Percentiles rank a stretch among this genome's conserved stretches.
Conservation (phyloP, 2,888 invertebrate species). For the Dolichomitus sp. region DNA sequence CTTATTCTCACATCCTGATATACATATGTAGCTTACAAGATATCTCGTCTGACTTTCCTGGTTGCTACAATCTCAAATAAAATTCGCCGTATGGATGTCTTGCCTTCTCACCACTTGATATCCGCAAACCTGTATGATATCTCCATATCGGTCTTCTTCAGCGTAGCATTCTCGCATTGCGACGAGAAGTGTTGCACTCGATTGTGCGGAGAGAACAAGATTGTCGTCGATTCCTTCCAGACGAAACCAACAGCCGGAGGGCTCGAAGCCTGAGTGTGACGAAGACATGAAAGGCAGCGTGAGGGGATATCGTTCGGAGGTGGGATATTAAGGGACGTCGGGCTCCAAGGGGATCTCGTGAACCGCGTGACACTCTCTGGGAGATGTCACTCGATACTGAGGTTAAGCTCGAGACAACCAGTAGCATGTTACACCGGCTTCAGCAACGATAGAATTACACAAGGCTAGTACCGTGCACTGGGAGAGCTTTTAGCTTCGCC, state of each 20-base stretch:
- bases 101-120: slow-evolving; percentile 25
- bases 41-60: slow-evolving; percentile 16
- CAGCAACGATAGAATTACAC: slow-evolving; percentile 44
- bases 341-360: slow-evolving; percentile 14
- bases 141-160: background rate
- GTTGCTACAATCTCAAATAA: slow-evolving; percentile 29
- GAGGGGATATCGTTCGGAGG: slow-evolving; percentile 1
- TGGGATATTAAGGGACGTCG: background rate
- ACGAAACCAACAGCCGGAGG: background rate
- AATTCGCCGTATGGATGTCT: slow-evolving; percentile 7
- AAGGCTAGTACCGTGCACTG: background rate
- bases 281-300: slow-evolving; percentile 11
- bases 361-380: background rate
- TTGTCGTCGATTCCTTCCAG: slow-evolving; percentile 5
- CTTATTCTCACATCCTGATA: background rate
- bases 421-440: slow-evolving; percentile 41
- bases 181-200: background rate
- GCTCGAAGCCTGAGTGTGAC: background rate
- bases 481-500: slow-evolving; percentile 22
- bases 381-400: slow-evolving; percentile 34
- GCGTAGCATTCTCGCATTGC: background rate
- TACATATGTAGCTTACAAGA: background rate
- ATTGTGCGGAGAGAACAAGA: slow-evolving; percentile 8
- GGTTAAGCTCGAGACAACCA: slow-evolving; percentile 12
- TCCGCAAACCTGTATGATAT: slow-evolving; percentile 29